Evolutionary conservation across 2,888 invertebrate genomes (phyloP), one percentile per base, ranked within the genome.

Genomic region (Melinaea marsaeus): DNA sequence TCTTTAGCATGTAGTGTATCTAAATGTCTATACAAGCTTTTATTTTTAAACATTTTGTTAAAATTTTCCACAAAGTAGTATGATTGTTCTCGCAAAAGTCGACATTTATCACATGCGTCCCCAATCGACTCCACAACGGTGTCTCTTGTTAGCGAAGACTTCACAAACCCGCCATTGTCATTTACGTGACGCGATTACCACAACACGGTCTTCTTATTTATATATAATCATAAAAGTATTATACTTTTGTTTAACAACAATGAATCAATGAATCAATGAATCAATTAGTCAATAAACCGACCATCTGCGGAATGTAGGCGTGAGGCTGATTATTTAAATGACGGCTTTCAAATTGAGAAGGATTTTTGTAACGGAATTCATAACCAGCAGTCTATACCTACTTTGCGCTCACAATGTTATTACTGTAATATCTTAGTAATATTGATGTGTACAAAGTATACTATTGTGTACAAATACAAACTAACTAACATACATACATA

Each of bases 121-220:
- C 73, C 69, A 75, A 79, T 80, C 80, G 77, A 70, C 74, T 78
- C 78, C 72, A 22, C 22, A 74, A 75, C 71, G 70, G 72, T 66
- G 69, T 68, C 71, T 70, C 66, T 69, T 60, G 64, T 81, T 79
- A 77, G 72, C 78, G 73, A 76, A 80, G 81, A 79, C 79, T 77
- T 72, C 71, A 67, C 71, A 73, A 67, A 67, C 66, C 70, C 74
- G 73, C 68, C 72, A 76, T 79, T 79, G 77, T 75, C 69, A 65
- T 65, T 58, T 68, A 74, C 73, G 72, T 74, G 74, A 71, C 69
- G 59, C 51, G 73, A 69, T 67, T 69, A 58, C 48, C 57, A 67
- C 62, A 68, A 62, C 55, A 62, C 48, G 33, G 32, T 60, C 58
- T 37, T 62, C 58, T 47, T 62, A 58, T 55, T 64, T 34, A 61